Conservation (phyloP, 2,113 vertebrate species). For the Petrocephalus zakoni region DNA sequence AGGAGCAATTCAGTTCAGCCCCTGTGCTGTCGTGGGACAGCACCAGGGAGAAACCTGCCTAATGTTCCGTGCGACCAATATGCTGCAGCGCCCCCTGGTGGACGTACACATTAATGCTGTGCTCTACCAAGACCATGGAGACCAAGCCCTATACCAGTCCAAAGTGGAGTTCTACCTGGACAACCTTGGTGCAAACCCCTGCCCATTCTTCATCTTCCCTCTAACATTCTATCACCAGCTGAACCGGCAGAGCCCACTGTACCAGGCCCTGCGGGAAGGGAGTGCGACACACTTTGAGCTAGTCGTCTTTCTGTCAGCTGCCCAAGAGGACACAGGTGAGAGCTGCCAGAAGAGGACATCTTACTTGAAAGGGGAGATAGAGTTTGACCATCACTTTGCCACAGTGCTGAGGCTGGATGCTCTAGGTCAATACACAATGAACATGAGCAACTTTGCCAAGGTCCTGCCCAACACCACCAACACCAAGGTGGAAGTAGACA, state of each 20-base stretch:
- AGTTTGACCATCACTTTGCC: constrained; percentile 73
- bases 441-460: constrained; percentile 83
- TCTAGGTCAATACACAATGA: constrained; percentile 76
- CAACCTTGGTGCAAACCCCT: constrained; percentile 65
- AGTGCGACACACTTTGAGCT: constrained; percentile 74
- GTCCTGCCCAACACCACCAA: constrained; percentile 57
- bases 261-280: constrained; percentile 69
- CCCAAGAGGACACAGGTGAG: constrained; percentile 88
- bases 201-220: constrained; percentile 88
- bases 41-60: constrained; percentile 73
- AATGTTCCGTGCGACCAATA: constrained; percentile 86
- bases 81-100: constrained; percentile 75
- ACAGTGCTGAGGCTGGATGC: constrained; percentile 63
- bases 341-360: constrained; percentile 90
- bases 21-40: constrained; percentile 72
- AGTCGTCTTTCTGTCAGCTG: constrained; percentile 84
- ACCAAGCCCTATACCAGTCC: constrained; percentile 78
- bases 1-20: constrained; percentile 84
- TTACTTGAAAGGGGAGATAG: constrained; percentile 85
- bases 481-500: constrained; percentile 70
- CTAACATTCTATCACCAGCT: constrained; percentile 82
- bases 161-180: constrained; percentile 82
- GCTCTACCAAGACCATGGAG: constrained; percentile 81
- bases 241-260: constrained; percentile 75
- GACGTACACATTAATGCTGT: constrained; percentile 78